Base-by-base conservation (phyloP, 2,888 invertebrate species). In the Philonicus albiceps region DNA sequence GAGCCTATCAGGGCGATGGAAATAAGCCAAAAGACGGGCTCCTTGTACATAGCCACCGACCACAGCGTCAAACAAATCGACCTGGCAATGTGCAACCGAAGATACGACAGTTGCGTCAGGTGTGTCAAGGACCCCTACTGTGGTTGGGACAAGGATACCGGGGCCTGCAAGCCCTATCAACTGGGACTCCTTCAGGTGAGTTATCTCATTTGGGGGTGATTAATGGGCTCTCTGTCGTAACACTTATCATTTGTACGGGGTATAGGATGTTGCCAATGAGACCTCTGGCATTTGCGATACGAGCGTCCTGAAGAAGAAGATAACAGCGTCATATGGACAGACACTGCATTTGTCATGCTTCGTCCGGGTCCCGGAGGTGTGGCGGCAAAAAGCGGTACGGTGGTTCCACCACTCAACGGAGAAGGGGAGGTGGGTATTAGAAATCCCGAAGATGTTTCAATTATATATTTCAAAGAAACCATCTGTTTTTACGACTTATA, bases 41-140 rank as follows among this genome's bases (percentile, higher is more conserved):
- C 97, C 0, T 93, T 98, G 27, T 98, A 97, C 92, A 96, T 98
- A 19, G 96, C 97, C 0, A 97, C 97, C 5, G 98, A 98, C 91
- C 95, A 95, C 89, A 94, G 96, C 89, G 96, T 98, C 83, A 95
- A 97, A 88, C 98, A 98, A 93, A 95, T 98, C 89, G 96, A 97
- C 90, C 93, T 98, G 89, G 96, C 97, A 87, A 95, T 98, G 94
- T 98, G 98, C 91, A 96, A 96, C 87, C 94, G 96, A 75, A 95
- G 98, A 89, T 98, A 98, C 93, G 97, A 97, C 93, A 97, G 97
- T 90, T 98, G 98, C 91, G 94, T 97, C 89, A 94, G 97, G 85
- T 98, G 98, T 93, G 97, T 98, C 13, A 95, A 97, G 90, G 98
- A 98, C 93, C 98, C 98, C 0, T 98, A 98, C 92, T 98, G 98